phyloP scores from a whole-genome alignment of 2,888 invertebrate genomes.

The Amaurobius ferox region DNA sequence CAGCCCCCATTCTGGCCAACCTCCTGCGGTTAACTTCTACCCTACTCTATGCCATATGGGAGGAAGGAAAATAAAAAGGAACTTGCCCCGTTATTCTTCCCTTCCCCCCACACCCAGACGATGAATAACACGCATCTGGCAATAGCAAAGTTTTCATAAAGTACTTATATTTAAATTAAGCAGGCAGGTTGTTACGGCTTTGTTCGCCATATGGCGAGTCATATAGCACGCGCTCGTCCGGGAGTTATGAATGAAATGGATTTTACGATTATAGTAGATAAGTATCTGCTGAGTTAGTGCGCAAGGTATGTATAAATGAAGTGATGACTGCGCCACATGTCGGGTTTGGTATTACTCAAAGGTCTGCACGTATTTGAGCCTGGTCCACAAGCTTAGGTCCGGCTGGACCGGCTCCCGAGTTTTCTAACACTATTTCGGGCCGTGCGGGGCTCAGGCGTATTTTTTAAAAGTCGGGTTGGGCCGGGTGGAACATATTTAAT shows the following conservation, averaged over 20 bases:
- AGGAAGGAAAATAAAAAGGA: neutral
- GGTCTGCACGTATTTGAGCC: too few species aligned
- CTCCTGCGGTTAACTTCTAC: constrained; percentile 10
- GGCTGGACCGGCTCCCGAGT: too few species aligned
- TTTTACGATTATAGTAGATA: too few species aligned
- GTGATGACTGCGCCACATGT: too few species aligned
- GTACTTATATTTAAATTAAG: constrained; percentile 18
- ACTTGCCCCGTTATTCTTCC: constrained; percentile 6
- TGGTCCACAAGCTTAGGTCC: too few species aligned
- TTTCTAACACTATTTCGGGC: too few species aligned
- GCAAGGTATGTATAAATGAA: too few species aligned
- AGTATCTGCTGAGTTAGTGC: too few species aligned
- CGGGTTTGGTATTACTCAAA: too few species aligned
- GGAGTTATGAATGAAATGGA: neutral
- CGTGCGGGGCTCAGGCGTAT: too few species aligned
- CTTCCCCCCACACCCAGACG: neutral
- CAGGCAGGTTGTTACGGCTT: neutral
- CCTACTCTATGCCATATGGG: neutral
- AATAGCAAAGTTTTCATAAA: constrained; percentile 12
- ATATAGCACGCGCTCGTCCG: neutral
- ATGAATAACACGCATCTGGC: constrained; percentile 14
- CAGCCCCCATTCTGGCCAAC: neutral
- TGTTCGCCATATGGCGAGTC: constrained; percentile 13
- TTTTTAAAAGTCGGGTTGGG: too few species aligned
- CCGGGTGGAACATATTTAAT: too few species aligned